A percentile compares a stretch with the other conserved stretches of the same genome.
phyloP scores from a whole-genome alignment of 1,140 invertebrate genomes.

The Drosophila ambigua region DNA sequence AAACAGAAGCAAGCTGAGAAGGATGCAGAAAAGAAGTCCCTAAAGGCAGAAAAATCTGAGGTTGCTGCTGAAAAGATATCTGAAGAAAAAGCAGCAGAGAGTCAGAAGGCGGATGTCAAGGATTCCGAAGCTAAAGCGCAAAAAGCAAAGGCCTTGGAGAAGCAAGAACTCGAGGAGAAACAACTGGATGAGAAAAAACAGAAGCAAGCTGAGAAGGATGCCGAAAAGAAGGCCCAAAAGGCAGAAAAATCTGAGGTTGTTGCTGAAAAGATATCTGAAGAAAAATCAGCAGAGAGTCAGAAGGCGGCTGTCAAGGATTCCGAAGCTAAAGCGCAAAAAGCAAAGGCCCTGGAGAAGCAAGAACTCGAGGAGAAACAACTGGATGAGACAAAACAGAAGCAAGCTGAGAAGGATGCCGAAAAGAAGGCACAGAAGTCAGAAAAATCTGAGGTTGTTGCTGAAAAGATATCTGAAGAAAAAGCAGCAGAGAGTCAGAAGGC shows the following conservation, averaged over 20 bases:
- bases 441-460: neutral
- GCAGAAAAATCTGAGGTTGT: conserved; percentile 6
- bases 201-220: conserved; percentile 6
- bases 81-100: conserved; percentile 5
- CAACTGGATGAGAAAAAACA: conserved; percentile 21
- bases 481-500: neutral
- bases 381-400: conserved; percentile 6
- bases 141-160: conserved; percentile 35
- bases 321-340: conserved; percentile 2
- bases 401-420: neutral
- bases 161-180: conserved; percentile 17
- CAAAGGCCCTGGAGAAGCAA: conserved; percentile 5
- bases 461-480: neutral
- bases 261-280: conserved; percentile 7
- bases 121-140: conserved; percentile 29
- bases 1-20: conserved; percentile 16
- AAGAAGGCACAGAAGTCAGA: neutral
- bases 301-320: neutral
- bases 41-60: conserved; percentile 8
- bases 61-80: conserved; percentile 12
- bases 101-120: neutral
- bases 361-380: conserved; percentile 21
- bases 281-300: neutral
- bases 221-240: neutral
- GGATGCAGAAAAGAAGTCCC: neutral